These are phyloP conservation scores for Gymnocypris eckloni DNA, from an alignment of 2,797 vertebrate species.

Conservation along the genomic window DNA sequence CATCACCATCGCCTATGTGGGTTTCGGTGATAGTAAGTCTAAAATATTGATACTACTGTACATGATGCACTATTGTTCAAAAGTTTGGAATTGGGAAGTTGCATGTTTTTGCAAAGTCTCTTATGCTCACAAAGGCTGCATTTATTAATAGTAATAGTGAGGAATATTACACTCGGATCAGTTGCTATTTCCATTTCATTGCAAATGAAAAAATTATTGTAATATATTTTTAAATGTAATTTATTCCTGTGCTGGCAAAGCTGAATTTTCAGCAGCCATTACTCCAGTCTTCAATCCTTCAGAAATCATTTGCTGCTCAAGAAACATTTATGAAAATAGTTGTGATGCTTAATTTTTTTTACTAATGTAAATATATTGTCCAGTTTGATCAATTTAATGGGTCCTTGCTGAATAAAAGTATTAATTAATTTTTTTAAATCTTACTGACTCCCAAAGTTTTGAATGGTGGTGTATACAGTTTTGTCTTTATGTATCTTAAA, in stretches of 20 bases:
- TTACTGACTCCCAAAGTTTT: background rate
- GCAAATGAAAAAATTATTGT: background rate
- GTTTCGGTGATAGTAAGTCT: constrained; percentile 73
- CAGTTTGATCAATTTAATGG: too few species aligned
- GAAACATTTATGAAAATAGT: too few species aligned
- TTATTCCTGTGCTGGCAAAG: background rate
- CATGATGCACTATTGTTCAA: background rate
- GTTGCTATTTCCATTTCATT: background rate
- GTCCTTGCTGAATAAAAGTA: background rate
- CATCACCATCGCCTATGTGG: constrained; percentile 94
- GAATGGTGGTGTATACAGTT: background rate
- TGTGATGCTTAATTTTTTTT: background rate
- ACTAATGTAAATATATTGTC: too few species aligned
- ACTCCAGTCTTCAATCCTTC: background rate
- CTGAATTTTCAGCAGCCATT: background rate
- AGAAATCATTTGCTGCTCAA: background rate
- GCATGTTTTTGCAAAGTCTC: background rate
- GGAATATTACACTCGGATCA: background rate
- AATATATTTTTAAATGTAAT: background rate
- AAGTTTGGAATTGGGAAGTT: background rate
- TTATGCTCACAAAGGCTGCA: background rate
- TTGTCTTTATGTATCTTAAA: background rate
- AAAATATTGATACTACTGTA: background rate
- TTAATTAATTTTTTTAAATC: background rate
- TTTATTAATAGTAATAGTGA: background rate